phyloP scores from a whole-genome alignment of 2,113 vertebrate genomes.

The Callipepla squamata region DNA sequence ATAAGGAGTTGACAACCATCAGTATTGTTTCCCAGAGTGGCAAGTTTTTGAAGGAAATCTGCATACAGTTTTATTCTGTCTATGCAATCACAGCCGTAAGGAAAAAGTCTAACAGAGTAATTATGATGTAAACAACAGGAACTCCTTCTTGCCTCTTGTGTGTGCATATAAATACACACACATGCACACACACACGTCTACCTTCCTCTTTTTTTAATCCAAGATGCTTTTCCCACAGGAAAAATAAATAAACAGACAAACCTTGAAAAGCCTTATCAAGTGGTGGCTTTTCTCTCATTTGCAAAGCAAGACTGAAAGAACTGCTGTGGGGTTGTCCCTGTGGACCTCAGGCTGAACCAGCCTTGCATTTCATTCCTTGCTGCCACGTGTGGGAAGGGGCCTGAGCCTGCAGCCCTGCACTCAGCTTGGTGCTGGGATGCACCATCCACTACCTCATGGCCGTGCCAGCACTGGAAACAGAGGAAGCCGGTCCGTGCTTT shows the following conservation, averaged over 20 bases:
- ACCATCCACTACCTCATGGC: accelerated
- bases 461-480: accelerated
- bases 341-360: accelerated
- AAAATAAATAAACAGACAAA: background rate
- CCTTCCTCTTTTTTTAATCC: background rate
- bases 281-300: background rate
- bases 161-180: background rate
- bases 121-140: background rate
- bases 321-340: background rate
- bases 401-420: accelerated
- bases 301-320: background rate
- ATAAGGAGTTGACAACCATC: accelerated
- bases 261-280: background rate
- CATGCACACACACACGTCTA: accelerated
- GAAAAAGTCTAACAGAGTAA: background rate
- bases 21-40: background rate
- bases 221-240: background rate
- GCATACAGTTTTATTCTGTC: background rate
- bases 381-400: accelerated
- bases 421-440: background rate
- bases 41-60: conserved; percentile 9
- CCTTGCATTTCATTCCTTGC: accelerated
- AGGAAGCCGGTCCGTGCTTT: accelerated
- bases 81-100: background rate
- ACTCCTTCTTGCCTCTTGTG: background rate